phyloP scores from a whole-genome alignment of 2,113 vertebrate genomes.

The Aegithalos caudatus region DNA sequence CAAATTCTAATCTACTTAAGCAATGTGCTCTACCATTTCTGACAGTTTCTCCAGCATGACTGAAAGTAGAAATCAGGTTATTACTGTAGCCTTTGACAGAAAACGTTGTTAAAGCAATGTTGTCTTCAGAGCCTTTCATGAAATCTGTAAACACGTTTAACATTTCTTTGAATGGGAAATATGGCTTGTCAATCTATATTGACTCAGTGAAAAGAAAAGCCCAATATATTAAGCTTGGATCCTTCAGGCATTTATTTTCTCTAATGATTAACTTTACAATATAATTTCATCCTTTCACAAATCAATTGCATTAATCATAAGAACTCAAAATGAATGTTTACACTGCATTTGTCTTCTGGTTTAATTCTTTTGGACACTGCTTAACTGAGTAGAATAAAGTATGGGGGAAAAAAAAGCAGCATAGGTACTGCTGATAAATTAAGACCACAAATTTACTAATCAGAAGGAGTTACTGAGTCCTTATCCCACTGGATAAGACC shows the following conservation, averaged over 20 bases:
- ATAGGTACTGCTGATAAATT: background rate
- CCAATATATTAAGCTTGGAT: background rate
- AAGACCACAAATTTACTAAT: background rate
- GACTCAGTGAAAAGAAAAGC: constrained; percentile 30
- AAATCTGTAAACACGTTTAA: constrained; percentile 17
- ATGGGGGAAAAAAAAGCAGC: background rate
- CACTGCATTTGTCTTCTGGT: background rate
- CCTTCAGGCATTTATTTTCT: constrained; percentile 22
- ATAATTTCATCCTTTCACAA: constrained; percentile 48
- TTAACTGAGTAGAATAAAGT: background rate
- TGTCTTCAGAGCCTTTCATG: constrained; percentile 27
- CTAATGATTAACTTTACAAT: constrained; percentile 45
- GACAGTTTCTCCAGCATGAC: background rate
- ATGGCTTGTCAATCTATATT: constrained; percentile 30
- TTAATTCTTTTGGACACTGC: background rate
- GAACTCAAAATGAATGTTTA: constrained; percentile 10
- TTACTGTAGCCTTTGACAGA: constrained; percentile 21
- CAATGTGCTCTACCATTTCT: background rate
- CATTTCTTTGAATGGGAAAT: constrained; percentile 27
- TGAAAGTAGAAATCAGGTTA: constrained; percentile 2
- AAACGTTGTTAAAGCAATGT: constrained; percentile 3
- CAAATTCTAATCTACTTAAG: background rate
- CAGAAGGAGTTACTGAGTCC: background rate
- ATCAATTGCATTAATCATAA: constrained; percentile 46
- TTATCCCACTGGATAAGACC: background rate